phyloP scores from a whole-genome alignment of 2,797 vertebrate genomes.

The Cryptoblepharus egeriae region DNA sequence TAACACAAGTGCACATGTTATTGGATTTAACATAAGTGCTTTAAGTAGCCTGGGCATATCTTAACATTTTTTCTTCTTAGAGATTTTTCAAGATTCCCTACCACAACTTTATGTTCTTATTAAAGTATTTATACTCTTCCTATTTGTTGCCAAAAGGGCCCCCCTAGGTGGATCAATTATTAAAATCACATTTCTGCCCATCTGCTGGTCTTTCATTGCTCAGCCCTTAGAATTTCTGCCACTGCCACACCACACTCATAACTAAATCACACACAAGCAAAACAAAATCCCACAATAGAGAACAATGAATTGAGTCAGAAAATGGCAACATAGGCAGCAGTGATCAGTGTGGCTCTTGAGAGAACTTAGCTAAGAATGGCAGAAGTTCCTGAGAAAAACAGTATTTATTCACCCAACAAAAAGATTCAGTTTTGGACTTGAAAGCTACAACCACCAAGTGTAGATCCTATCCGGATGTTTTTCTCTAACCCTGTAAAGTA shows the following conservation, averaged over 20 bases:
- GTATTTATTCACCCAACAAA: no score
- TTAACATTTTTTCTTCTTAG: neutral
- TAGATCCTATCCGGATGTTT: no score
- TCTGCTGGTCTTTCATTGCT: neutral
- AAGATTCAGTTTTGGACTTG: no score
- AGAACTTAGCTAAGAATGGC: conserved; percentile 21
- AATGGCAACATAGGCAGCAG: conserved; percentile 18
- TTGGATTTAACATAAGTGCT: neutral
- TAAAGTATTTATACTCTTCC: no score
- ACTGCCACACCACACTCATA: conserved; percentile 27
- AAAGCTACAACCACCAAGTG: no score
- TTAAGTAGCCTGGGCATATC: neutral
- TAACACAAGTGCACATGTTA: no score
- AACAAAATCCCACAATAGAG: neutral
- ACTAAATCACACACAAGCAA: neutral
- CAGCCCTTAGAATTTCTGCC: conserved; percentile 22
- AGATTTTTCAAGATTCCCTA: neutral
- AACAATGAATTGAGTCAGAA: conserved; percentile 28
- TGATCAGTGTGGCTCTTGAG: neutral
- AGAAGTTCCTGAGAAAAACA: conserved; percentile 9
- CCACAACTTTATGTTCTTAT: neutral
- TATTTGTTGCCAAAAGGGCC: neutral
- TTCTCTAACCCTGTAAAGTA: no score
- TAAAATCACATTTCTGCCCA: no score
- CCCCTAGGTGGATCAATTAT: conserved; percentile 13